Conservation (phyloP, 2,797 vertebrate genomes). For the Gobionotothen gibberifrons region DNA sequence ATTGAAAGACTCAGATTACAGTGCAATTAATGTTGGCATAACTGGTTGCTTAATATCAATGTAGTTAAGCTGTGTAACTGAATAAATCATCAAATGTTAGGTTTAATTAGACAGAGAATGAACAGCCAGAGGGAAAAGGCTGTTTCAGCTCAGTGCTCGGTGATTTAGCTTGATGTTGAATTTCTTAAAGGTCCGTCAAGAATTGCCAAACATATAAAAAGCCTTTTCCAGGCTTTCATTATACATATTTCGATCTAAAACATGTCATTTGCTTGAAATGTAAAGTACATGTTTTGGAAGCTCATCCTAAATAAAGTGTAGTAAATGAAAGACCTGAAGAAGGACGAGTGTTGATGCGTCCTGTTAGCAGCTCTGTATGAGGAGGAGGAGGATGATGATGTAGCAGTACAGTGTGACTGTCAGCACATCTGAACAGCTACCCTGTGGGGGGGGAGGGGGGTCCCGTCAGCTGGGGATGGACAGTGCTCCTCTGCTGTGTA, state of each 20-base stretch:
- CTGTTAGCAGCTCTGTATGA: neutral
- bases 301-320: neutral
- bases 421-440: conserved; percentile 42
- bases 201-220: neutral
- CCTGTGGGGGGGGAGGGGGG: conserved; percentile 15
- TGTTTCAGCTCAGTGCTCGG: neutral
- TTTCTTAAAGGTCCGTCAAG: neutral
- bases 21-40: too few species aligned
- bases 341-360: too few species aligned
- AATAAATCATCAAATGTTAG: neutral
- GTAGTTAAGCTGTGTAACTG: too few species aligned
- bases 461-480: conserved; percentile 18
- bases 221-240: neutral
- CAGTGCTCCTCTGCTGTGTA: conserved; percentile 39
- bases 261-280: neutral
- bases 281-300: neutral
- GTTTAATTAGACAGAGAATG: neutral
- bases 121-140: neutral
- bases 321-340: neutral
- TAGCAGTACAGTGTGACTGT: neutral
- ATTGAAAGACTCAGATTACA: too few species aligned
- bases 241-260: neutral
- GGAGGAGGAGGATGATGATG: neutral
- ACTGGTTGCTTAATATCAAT: too few species aligned
- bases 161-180: neutral